phyloP scores from a whole-genome alignment of 2,113 vertebrate genomes.

The Leptodactylus fuscus region DNA sequence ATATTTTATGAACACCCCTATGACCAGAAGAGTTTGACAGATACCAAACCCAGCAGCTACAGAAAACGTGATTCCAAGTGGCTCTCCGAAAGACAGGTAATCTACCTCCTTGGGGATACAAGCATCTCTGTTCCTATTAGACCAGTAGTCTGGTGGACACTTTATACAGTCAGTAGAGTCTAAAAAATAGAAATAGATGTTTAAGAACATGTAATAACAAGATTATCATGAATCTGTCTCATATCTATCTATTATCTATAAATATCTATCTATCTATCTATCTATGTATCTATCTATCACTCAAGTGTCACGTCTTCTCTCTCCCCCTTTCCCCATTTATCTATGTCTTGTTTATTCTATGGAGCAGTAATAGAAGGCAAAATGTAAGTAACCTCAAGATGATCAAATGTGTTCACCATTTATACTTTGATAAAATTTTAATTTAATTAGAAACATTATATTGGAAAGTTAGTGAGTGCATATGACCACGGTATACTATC shows the following conservation, averaged over 20 bases:
- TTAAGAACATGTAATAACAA: background rate
- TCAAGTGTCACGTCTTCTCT: too few relatives aligned
- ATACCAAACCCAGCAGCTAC: constrained; percentile 62
- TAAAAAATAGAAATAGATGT: constrained; percentile 54
- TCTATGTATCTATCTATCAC: too few relatives aligned
- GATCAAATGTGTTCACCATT: too few relatives aligned
- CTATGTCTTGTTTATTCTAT: too few relatives aligned
- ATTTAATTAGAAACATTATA: too few relatives aligned
- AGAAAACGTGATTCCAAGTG: constrained; percentile 60
- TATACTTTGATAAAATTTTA: too few relatives aligned
- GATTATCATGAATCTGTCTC: background rate
- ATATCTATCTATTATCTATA: too few relatives aligned
- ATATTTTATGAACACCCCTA: constrained; percentile 72
- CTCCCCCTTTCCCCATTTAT: too few relatives aligned
- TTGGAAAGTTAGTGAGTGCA: too few relatives aligned
- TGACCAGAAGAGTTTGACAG: constrained; percentile 69
- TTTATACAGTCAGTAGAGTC: constrained; percentile 64
- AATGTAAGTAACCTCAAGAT: too few relatives aligned
- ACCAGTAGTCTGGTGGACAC: constrained; percentile 66
- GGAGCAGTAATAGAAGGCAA: too few relatives aligned
- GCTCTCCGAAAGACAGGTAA: constrained; percentile 66
- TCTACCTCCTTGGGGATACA: constrained; percentile 65
- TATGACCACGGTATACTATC: too few relatives aligned
- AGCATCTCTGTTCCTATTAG: constrained; percentile 60
- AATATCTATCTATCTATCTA: background rate